A percentile compares a stretch with the other conserved stretches of the same genome.
phyloP scores from a whole-genome alignment of 2,888 invertebrate genomes.

The Nymphalis c-album region DNA sequence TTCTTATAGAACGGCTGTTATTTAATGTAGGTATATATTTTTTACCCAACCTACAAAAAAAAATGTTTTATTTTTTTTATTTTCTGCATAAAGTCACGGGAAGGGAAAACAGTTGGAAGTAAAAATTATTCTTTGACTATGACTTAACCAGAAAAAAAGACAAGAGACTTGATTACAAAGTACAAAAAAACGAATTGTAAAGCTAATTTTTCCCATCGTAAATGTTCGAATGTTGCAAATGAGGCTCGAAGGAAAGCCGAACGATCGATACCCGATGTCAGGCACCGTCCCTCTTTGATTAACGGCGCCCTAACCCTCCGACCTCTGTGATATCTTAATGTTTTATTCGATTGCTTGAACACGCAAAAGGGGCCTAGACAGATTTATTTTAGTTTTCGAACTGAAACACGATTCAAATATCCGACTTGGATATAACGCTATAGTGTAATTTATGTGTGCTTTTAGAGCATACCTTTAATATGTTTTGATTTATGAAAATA shows the following conservation, averaged over 20 bases:
- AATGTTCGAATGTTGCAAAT: conserved; percentile 7
- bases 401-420: conserved; percentile 26
- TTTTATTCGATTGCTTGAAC: conserved; percentile 35
- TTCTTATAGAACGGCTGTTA: too few relatives aligned
- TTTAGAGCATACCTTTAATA: not conserved
- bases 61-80: too few relatives aligned
- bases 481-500: not conserved
- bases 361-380: conserved; percentile 24
- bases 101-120: too few relatives aligned
- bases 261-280: conserved; percentile 27
- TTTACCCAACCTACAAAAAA: too few relatives aligned
- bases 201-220: conserved; percentile 1
- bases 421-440: conserved; percentile 9
- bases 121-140: too few relatives aligned
- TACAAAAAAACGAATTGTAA: not conserved
- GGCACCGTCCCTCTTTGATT: conserved; percentile 33
- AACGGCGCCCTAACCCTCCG: conserved; percentile 31
- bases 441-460: not conserved
- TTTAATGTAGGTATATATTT: too few relatives aligned
- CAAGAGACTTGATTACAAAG: not conserved
- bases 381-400: conserved; percentile 31
- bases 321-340: conserved; percentile 35
- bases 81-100: too few relatives aligned
- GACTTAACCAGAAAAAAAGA: too few relatives aligned
- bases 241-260: conserved; percentile 10